These are phyloP conservation scores for Paedocypris sp. DNA, from an alignment of 2,113 vertebrate species.

Conservation along the genomic window DNA sequence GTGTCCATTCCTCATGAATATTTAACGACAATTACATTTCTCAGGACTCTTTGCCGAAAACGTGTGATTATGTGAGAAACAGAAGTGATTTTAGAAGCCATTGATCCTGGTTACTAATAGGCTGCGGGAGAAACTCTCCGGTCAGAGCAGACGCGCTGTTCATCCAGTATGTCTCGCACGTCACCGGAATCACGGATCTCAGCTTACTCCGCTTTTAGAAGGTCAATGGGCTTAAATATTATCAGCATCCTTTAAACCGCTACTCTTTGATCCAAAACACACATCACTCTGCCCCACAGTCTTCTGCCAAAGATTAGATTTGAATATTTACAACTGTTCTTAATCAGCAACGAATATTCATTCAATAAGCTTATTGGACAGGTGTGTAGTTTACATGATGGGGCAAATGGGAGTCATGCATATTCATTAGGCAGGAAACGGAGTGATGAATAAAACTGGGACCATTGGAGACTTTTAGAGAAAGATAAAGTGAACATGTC, in stretches of 20 bases:
- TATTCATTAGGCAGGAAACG: conserved; percentile 19
- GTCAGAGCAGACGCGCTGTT: no score
- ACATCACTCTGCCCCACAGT: neutral
- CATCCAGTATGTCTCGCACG: neutral
- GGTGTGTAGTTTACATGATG: conserved; percentile 16
- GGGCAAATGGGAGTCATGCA: conserved; percentile 9
- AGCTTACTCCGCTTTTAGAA: neutral
- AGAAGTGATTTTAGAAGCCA: no score
- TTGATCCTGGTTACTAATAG: no score
- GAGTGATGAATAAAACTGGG: conserved; percentile 22
- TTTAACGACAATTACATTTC: no score
- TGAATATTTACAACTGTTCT: conserved; percentile 19
- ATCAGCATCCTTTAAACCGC: neutral
- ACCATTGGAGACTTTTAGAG: conserved; percentile 16
- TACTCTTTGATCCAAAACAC: conserved; percentile 5
- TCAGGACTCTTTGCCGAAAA: no score
- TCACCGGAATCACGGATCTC: neutral
- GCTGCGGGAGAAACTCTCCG: no score
- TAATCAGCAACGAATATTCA: conserved; percentile 7
- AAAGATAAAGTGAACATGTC: conserved; percentile 24
- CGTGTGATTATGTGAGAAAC: no score
- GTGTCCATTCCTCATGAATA: no score
- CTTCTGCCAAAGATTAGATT: neutral
- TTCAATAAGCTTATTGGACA: conserved; percentile 19
- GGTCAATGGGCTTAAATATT: neutral